phyloP scores from a whole-genome alignment of 2,113 vertebrate species.

The Halcyon malimbica region DNA sequence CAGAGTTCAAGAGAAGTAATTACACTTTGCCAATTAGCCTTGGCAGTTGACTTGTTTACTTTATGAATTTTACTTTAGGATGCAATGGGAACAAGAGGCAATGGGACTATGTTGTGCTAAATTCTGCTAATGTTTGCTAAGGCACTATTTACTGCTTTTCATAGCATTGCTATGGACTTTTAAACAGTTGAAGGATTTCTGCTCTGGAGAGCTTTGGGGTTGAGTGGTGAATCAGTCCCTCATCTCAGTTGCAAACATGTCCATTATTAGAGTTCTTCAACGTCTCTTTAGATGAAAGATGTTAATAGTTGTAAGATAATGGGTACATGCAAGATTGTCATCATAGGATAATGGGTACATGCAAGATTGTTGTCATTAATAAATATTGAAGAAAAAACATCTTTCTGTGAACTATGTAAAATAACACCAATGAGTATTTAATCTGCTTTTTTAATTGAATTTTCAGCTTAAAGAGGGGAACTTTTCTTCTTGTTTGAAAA shows the following conservation, averaged over 20 bases:
- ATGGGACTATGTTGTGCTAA: not conserved
- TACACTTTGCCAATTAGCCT: not conserved
- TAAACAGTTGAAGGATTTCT: not conserved
- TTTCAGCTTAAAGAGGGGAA: conserved; percentile 60
- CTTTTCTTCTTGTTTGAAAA: conserved; percentile 69
- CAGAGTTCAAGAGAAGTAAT: not conserved
- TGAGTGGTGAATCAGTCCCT: not conserved
- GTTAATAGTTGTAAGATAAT: conserved; percentile 50
- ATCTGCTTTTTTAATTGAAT: conserved; percentile 62
- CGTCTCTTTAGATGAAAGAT: conserved; percentile 48
- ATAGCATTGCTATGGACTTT: not conserved
- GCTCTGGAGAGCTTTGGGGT: not conserved
- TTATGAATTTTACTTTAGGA: not conserved
- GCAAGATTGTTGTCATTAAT: conserved; percentile 44
- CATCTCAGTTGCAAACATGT: not conserved
- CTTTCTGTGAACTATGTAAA: conserved; percentile 22
- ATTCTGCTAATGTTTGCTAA: not conserved
- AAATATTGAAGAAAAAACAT: conserved; percentile 27
- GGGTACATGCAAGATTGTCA: conserved; percentile 19
- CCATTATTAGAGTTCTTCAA: conserved; percentile 26
- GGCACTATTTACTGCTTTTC: not conserved
- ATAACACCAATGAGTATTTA: conserved; percentile 67
- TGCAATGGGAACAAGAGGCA: not conserved
- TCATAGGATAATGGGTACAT: conserved; percentile 50
- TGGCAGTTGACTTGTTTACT: not conserved